A percentile compares a stretch with the other conserved stretches of the same genome.
Conservation (phyloP, 2,797 vertebrate genomes). For the Leptatherina wallacei region DNA sequence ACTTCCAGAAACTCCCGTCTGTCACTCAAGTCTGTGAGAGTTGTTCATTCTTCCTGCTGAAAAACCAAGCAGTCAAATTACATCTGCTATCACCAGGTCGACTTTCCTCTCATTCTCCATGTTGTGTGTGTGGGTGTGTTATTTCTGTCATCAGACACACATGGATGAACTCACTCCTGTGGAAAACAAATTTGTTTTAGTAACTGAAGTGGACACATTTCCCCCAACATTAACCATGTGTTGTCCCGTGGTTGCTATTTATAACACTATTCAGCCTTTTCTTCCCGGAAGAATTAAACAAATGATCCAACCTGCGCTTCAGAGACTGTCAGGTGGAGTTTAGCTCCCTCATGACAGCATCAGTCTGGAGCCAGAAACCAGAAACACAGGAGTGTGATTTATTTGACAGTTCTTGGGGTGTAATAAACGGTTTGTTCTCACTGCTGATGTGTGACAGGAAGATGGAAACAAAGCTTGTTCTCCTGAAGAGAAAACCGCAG, state of each 20-base stretch:
- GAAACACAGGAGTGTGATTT: background rate
- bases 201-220: background rate
- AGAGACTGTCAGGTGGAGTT: background rate
- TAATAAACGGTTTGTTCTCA: background rate
- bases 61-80: background rate
- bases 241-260: background rate
- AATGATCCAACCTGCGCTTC: conserved; percentile 14
- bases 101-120: background rate
- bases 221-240: no score
- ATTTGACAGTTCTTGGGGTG: background rate
- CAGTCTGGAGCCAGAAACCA: conserved; percentile 4
- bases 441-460: background rate
- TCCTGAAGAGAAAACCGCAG: no score
- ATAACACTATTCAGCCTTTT: background rate
- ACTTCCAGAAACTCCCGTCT: background rate
- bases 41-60: background rate
- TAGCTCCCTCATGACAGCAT: background rate
- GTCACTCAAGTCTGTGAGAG: background rate
- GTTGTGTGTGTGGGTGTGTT: background rate
- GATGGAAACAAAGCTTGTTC: background rate
- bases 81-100: background rate
- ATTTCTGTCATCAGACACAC: background rate
- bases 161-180: background rate
- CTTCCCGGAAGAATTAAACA: background rate
- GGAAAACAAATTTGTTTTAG: background rate